phyloP scores from a whole-genome alignment of 92 coral and sea anemone species.

The Nematostella vectensis region DNA sequence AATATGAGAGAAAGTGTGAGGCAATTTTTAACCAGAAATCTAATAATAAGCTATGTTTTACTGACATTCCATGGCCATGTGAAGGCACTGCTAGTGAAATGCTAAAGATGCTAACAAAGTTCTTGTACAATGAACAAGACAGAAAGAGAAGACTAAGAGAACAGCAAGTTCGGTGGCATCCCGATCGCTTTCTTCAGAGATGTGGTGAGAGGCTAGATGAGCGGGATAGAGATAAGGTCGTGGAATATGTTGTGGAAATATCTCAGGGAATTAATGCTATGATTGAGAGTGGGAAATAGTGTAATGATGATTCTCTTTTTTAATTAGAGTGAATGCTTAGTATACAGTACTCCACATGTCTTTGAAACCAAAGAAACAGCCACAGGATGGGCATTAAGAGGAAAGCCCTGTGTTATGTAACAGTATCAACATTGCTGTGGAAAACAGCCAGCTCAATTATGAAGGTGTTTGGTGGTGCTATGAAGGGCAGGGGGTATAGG shows the following conservation, averaged over 20 bases:
- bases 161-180: slow-evolving; percentile 95
- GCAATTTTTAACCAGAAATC: slow-evolving; percentile 31
- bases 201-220: slow-evolving; percentile 57
- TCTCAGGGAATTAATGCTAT: slow-evolving; percentile 78
- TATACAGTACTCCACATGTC: no score
- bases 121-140: slow-evolving; percentile 40
- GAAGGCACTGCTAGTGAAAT: slow-evolving; percentile 45
- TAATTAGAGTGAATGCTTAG: no score
- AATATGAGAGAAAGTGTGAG: slow-evolving; percentile 58
- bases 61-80: slow-evolving; percentile 86
- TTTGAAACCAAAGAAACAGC: no score
- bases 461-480: no score
- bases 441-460: no score
- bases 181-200: slow-evolving; percentile 79
- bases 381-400: no score
- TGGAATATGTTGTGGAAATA: slow-evolving; percentile 63
- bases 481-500: no score
- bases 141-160: slow-evolving; percentile 56
- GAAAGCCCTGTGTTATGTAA: no score
- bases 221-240: slow-evolving; percentile 45
- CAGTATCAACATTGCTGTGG: no score
- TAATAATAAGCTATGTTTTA: slow-evolving; percentile 18
- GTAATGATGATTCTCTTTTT: no score
- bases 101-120: slow-evolving; percentile 38
- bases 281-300: neutral